Base-by-base conservation (phyloP, 37 sponge, comb jelly and placozoan species). In the Halichondria panicea region DNA sequence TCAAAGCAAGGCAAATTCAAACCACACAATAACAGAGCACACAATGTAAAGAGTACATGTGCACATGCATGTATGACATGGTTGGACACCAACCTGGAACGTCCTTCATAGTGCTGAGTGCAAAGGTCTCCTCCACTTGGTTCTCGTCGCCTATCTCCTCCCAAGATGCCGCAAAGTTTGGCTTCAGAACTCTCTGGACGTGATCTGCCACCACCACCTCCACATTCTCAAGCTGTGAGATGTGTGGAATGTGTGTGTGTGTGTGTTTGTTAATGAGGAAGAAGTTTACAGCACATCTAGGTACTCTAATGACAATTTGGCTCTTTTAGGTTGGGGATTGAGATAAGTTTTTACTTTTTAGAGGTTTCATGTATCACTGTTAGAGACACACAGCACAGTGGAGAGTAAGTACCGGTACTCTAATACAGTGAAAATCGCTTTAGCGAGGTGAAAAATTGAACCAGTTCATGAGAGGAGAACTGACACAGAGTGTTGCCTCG, bases 81-180 rank as follows among this genome's bases (percentile, higher is more conserved):
- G 21, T 12, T 21, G n/a, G 19, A 18, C 59, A 24, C 75, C 32
- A 25, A 96, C 94, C 97, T 78, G 79, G 69, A 8, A 96, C 81
- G 56, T 91, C 87, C 68, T 87, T 93, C 81, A 93, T 90, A 59
- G 88, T 43, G 38, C 77, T 75, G 45, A 97, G 87, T 21, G 86
- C 70, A 37, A 85, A 94, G 37, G 96, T 95, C 61, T 95, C 98
- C 57, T 97, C 95, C 30, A 87, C 83, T 43, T 97, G 93, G 68
- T 97, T 90, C 73, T 94, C 95, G 1, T 89, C 88, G 7, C 93
- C 98, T 28, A 92, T 68, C 79, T 95, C 96, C 2, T 94, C 98
- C 98, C 98, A 97, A 6, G 87, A 85, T n/a, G 88, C 82, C 22
- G 95, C 80, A 66, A 97, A 97, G 74, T 95, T 97, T 44, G 98